phyloP scores from a whole-genome alignment of 2,113 vertebrate species.

The Eclectus roratus region DNA sequence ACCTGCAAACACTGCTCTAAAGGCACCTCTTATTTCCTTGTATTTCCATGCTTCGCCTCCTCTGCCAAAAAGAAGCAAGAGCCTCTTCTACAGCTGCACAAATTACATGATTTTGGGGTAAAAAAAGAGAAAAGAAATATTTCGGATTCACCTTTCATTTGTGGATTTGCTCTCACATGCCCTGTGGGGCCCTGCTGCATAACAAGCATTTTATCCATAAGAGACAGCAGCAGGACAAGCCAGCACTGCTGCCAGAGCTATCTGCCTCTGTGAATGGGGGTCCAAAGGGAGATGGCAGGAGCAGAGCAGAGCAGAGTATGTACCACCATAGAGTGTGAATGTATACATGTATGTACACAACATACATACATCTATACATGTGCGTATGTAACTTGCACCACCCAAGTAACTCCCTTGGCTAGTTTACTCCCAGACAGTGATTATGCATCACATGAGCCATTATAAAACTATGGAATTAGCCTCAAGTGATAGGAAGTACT shows the following conservation, averaged over 20 bases:
- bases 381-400: neutral
- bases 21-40: neutral
- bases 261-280: neutral
- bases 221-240: neutral
- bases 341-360: neutral
- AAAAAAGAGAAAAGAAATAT: neutral
- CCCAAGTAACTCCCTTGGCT: neutral
- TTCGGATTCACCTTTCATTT: neutral
- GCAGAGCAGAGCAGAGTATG: too few relatives aligned
- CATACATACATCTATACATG: rapidly evolving
- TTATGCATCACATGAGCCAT: neutral
- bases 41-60: neutral
- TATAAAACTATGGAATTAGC: neutral
- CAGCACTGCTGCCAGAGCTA: neutral
- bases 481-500: neutral
- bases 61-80: neutral
- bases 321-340: neutral
- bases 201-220: neutral
- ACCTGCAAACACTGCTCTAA: neutral
- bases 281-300: neutral
- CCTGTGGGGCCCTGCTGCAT: neutral
- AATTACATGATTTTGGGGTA: neutral
- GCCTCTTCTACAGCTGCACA: neutral
- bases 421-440: neutral
- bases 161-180: neutral